These are phyloP conservation scores for Aegotheles bennettii DNA, from an alignment of 2,113 vertebrate genomes.

Conservation along the genomic window DNA sequence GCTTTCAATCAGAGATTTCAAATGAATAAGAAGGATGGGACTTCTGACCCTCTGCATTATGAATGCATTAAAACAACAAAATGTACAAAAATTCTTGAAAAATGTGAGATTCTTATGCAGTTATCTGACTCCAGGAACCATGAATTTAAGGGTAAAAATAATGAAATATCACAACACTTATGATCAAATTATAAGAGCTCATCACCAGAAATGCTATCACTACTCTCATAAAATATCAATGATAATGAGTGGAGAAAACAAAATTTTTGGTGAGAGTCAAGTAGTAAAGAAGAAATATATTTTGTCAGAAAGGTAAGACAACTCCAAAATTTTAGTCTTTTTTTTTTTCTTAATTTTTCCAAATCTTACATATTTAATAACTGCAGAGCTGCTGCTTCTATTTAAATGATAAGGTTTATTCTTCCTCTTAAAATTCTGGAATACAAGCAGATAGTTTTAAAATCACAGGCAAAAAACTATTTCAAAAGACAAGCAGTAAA, in stretches of 20 bases:
- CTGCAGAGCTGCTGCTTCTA: background rate
- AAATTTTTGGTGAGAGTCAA: background rate
- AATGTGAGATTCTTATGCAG: background rate
- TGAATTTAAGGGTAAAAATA: background rate
- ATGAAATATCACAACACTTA: background rate
- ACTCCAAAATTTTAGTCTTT: background rate
- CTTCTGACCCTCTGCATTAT: background rate
- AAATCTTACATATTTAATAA: background rate
- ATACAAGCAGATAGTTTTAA: background rate
- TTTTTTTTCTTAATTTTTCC: background rate
- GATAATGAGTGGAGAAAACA: background rate
- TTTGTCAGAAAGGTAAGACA: background rate
- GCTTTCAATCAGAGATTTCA: background rate
- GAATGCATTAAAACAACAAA: background rate
- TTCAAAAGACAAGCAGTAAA: slow-evolving; percentile 5
- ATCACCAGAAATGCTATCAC: background rate
- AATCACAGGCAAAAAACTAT: background rate
- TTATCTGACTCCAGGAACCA: background rate
- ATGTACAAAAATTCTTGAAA: background rate
- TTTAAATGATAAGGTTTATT: slow-evolving; percentile 46
- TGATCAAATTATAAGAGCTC: background rate
- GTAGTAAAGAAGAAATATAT: background rate
- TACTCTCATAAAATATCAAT: background rate
- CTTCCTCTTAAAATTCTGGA: slow-evolving; percentile 40
- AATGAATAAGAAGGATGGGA: background rate